phyloP scores from a whole-genome alignment of 1,140 invertebrate species.

The Drosophila funebris region DNA sequence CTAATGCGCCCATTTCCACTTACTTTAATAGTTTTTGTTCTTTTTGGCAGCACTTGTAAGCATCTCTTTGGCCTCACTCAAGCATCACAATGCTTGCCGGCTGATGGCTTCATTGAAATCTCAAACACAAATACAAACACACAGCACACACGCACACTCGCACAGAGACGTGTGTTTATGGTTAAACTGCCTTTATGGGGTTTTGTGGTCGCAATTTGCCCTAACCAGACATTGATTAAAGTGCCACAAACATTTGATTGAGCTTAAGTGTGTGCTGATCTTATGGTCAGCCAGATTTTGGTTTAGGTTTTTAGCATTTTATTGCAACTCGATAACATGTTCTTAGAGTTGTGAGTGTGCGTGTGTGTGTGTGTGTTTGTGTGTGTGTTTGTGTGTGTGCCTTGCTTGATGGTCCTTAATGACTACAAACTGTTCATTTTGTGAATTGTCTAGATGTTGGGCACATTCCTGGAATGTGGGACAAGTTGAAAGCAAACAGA shows the following conservation, averaged over 20 bases:
- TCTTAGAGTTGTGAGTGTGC: conserved; percentile 7
- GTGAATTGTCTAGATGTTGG: conserved; percentile 23
- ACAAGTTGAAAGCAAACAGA: conserved; percentile 58
- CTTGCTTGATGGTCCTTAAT: conserved; percentile 58
- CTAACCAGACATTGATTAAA: conserved; percentile 66
- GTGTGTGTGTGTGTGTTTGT: conserved; percentile 1
- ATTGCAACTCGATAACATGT: conserved; percentile 58
- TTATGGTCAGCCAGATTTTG: conserved; percentile 64
- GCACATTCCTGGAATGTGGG: conserved; percentile 58
- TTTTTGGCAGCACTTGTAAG: conserved; percentile 56
- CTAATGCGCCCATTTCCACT: conserved; percentile 79
- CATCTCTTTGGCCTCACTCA: conserved; percentile 40
- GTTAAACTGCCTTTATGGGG: conserved; percentile 34
- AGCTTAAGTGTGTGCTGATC: conserved; percentile 51
- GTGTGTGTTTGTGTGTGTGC: not conserved
- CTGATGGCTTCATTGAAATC: conserved; percentile 64
- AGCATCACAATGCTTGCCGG: not conserved
- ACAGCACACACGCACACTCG: too few relatives aligned
- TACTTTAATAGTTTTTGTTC: conserved; percentile 75
- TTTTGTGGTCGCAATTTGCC: conserved; percentile 51
- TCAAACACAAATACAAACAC: not conserved
- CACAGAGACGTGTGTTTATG: conserved; percentile 9
- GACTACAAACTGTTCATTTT: conserved; percentile 71
- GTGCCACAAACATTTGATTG: conserved; percentile 55
- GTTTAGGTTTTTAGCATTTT: conserved; percentile 40